Conservation (phyloP, 2,113 vertebrate genomes). For the Muntiacus reevesi region DNA sequence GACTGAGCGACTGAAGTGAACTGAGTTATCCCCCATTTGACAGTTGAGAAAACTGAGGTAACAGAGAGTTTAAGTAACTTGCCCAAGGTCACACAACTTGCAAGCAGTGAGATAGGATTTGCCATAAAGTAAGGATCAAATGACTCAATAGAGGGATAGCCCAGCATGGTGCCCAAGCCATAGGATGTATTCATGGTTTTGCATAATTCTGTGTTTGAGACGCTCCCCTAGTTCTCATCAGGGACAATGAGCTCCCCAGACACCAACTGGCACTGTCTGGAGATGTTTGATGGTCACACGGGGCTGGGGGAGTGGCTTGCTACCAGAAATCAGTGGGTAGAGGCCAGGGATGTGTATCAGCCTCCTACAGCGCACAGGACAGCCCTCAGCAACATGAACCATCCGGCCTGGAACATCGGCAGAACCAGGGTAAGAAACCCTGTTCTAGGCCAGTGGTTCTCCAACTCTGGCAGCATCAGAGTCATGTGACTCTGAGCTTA, state of each 20-base stretch:
- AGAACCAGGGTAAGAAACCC: not conserved
- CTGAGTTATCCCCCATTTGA: not conserved
- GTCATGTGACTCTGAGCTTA: not conserved
- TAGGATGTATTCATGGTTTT: rapidly evolving
- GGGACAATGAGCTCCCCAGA: not conserved
- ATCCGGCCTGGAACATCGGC: rapidly evolving
- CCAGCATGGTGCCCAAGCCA: rapidly evolving
- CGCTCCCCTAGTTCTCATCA: not conserved
- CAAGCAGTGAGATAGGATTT: not conserved
- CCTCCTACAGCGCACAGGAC: not conserved
- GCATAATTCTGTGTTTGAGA: not conserved
- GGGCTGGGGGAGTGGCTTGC: not conserved
- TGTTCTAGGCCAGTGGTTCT: not conserved
- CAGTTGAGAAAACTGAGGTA: not conserved
- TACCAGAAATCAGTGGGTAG: not conserved
- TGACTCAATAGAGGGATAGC: rapidly evolving
- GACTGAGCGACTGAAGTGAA: not conserved
- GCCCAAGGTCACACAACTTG: not conserved
- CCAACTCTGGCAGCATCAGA: rapidly evolving
- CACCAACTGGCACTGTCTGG: not conserved
- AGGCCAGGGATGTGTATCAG: not conserved
- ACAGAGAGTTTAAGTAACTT: not conserved
- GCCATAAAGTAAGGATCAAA: not conserved
- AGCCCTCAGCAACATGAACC: rapidly evolving
- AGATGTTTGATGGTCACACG: not conserved